Evolutionary conservation across 1,140 invertebrate species (phyloP).

Genomic region (Drosophila baimaii): DNA sequence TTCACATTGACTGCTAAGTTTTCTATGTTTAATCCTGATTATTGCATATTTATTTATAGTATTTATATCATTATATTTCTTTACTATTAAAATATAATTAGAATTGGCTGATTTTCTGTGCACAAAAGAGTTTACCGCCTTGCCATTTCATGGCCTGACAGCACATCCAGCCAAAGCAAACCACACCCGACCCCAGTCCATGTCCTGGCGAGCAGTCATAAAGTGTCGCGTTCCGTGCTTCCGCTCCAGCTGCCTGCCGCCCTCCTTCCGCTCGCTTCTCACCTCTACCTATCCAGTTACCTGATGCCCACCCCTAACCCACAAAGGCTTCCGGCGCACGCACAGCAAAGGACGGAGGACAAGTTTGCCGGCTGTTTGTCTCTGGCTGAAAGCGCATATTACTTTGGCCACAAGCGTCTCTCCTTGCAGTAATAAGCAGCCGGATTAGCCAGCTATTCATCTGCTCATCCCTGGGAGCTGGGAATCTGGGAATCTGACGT

Average conservation of each 20-base stretch:
- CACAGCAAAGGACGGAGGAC: conserved; percentile 31
- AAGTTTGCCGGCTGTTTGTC: conserved; percentile 52
- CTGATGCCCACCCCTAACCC: conserved; percentile 43
- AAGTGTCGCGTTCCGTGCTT: conserved; percentile 69
- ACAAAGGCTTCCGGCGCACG: conserved; percentile 75
- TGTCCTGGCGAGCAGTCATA: conserved; percentile 61
- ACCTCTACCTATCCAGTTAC: conserved; percentile 36
- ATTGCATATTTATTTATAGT: not conserved
- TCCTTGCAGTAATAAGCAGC: conserved; percentile 56
- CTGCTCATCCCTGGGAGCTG: conserved; percentile 41
- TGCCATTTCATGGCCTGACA: conserved; percentile 32
- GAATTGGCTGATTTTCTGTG: not conserved
- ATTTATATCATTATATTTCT: not conserved
- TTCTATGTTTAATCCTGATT: not conserved
- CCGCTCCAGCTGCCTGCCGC: conserved; percentile 40
- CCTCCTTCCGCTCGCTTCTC: conserved; percentile 4
- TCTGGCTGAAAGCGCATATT: conserved; percentile 59
- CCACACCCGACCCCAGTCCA: conserved; percentile 11
- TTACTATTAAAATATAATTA: not conserved
- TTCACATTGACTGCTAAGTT: not conserved
- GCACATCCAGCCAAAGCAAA: conserved; percentile 35
- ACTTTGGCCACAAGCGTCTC: conserved; percentile 59
- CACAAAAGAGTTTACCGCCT: conserved; percentile 2
- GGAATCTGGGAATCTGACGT: conserved; percentile 7
- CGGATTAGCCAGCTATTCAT: conserved; percentile 61